Percentiles rank a stretch among this genome's conserved stretches.
These are phyloP conservation scores for Diachrysia chrysitis DNA, from an alignment of 2,888 invertebrate species.

Conservation along the genomic window DNA sequence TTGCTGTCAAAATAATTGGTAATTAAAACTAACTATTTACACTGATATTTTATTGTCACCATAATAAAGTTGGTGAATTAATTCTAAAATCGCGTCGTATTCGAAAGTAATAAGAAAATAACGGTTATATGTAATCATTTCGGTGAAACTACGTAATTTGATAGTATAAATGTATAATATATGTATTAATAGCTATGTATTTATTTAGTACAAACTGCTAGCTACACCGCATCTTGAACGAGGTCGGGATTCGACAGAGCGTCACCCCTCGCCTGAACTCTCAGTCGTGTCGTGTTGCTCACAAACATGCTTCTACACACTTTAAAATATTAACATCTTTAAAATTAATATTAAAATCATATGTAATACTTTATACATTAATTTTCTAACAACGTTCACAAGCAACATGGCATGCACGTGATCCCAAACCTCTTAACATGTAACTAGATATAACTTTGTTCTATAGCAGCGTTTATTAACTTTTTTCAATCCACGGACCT, in stretches of 20 bases:
- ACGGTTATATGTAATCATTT: constrained; percentile 33
- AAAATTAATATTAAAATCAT: constrained; percentile 30
- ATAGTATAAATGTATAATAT: constrained; percentile 25
- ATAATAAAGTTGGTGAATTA: constrained; percentile 83
- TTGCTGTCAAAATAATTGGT: constrained; percentile 62
- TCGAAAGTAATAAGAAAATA: constrained; percentile 35
- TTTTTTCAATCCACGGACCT: no score
- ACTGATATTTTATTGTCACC: constrained; percentile 88
- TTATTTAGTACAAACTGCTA: constrained; percentile 36
- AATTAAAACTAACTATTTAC: constrained; percentile 85
- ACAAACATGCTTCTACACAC: constrained; percentile 35
- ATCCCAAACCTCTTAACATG: constrained; percentile 62
- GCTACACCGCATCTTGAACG: constrained; percentile 17
- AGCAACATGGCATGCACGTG: constrained; percentile 46
- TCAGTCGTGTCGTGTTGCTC: constrained; percentile 45
- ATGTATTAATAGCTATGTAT: constrained; percentile 28
- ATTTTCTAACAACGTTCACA: constrained; percentile 32
- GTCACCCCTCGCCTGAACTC: constrained; percentile 24
- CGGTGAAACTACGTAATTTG: constrained; percentile 17
- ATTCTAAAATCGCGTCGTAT: constrained; percentile 43
- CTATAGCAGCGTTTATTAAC: no score
- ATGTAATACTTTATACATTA: constrained; percentile 37
- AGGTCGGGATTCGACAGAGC: constrained; percentile 45
- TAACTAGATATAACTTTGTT: constrained; percentile 46
- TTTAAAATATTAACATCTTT: constrained; percentile 21